Evolutionary conservation across 2,113 vertebrate species (phyloP).

Genomic region (Bothrops jararaca): DNA sequence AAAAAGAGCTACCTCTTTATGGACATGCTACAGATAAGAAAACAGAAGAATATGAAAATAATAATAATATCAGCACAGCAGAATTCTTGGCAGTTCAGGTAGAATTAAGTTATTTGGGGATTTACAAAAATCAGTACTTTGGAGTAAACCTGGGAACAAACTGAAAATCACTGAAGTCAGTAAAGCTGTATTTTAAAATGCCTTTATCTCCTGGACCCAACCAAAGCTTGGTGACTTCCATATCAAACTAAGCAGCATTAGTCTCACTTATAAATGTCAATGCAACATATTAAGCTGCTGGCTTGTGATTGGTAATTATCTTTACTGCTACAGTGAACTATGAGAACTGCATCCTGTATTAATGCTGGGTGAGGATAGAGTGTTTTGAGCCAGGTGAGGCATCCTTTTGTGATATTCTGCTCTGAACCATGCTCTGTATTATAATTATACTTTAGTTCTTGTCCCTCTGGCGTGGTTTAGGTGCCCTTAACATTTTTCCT

Average conservation of each 20-base stretch:
- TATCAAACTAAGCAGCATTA: not conserved
- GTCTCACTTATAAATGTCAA: not conserved
- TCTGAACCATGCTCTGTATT: not conserved
- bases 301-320: not conserved
- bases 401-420: not conserved
- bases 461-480: slow-evolving; percentile 9
- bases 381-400: not conserved
- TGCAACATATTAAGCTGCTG: not conserved
- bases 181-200: not conserved
- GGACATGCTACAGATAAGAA: not conserved
- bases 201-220: not conserved
- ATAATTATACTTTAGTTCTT: not conserved
- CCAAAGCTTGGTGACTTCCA: not conserved
- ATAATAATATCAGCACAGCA: not conserved
- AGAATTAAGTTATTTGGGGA: not conserved
- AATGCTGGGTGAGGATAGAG: not conserved
- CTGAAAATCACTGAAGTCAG: too few species aligned
- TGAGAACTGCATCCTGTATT: not conserved
- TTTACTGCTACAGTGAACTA: not conserved
- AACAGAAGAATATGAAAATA: not conserved
- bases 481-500: slow-evolving; percentile 37
- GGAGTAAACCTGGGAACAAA: not conserved
- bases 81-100: not conserved
- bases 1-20: not conserved
- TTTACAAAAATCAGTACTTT: not conserved